Evolutionary conservation across 2,113 vertebrate genomes (phyloP), one percentile per base, ranked within the genome.

Genomic region (Gasterosteus aculeatus): DNA sequence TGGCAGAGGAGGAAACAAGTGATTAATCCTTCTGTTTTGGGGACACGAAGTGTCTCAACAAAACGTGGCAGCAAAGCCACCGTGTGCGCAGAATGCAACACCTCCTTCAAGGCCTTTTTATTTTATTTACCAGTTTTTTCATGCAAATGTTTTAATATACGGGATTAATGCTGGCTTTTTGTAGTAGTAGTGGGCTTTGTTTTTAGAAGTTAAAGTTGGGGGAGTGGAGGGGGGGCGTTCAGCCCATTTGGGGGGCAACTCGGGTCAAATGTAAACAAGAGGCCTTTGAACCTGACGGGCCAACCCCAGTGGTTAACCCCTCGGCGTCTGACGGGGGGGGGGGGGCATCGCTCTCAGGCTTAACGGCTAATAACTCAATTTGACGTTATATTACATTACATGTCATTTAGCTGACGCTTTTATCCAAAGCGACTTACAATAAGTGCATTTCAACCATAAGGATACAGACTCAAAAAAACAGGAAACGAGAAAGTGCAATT

Each of bases 361-460:
- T 75, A 84, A 71, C 91, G 78, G 78, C 85, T 92, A 94, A 91
- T 91, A 82, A 74, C n/a, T 84, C 89, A 93, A 93, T 94, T 94
- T 92, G 22, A 26, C 22, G 22, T 26, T 26, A 26, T 26, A 26
- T 26, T 26, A 26, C 22, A 26, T 26, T 26, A 26, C 22, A 26
- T 26, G 22, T 26, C 22, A 26, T 26, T 26, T 26, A 26, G 22
- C 22, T 26, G 22, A 26, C 22, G 22, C 22, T 26, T 26, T 26
- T 26, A 26, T 26, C 22, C 22, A 26, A 26, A 26, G 22, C 22
- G 22, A 26, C 22, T 26, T 26, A 26, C 22, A 26, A 26, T 26
- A 26, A 26, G 22, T 26, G 22, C 22, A 26, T 26, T 26, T 26
- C 22, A 26, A 26, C 22, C 22, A 26, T 26, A 26, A 26, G 22